Evolutionary conservation across 1,140 invertebrate genomes (phyloP).

Genomic region (Asobara japonica): DNA sequence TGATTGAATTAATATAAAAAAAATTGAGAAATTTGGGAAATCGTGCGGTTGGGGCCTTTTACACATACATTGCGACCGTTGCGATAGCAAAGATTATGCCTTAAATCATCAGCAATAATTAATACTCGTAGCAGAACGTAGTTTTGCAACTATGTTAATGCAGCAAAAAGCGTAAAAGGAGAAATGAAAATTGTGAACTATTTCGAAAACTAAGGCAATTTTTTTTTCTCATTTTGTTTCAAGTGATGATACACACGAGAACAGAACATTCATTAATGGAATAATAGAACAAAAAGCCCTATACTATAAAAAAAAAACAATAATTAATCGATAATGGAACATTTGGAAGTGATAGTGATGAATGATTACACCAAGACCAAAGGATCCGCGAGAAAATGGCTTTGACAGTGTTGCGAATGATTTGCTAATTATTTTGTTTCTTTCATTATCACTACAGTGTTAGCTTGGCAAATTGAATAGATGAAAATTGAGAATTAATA

Average conservation of each 20-base stretch:
- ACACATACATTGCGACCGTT: not conserved
- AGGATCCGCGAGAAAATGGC: not conserved
- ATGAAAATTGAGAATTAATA: not conserved
- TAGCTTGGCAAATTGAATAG: conserved; percentile 10
- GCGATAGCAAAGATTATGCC: conserved; percentile 4
- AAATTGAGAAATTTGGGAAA: not conserved
- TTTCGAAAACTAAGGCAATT: not conserved
- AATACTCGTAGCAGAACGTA: not conserved
- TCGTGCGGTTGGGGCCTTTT: not conserved
- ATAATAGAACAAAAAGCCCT: not conserved
- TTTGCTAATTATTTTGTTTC: not conserved
- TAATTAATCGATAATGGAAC: not conserved
- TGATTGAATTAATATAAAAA: not conserved
- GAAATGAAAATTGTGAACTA: not conserved
- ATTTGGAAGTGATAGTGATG: conserved; percentile 4
- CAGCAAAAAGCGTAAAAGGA: not conserved
- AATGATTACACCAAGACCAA: conserved; percentile 12
- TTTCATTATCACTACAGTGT: conserved; percentile 9
- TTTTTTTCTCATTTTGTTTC: not conserved
- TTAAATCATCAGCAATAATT: not conserved
- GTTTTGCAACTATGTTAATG: not conserved
- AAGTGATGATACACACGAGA: not conserved
- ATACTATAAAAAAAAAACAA: not conserved
- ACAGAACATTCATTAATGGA: not conserved
- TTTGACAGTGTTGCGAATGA: not conserved